Conservation (phyloP, 2,888 invertebrate species). For the Myopa tessellatipennis region DNA sequence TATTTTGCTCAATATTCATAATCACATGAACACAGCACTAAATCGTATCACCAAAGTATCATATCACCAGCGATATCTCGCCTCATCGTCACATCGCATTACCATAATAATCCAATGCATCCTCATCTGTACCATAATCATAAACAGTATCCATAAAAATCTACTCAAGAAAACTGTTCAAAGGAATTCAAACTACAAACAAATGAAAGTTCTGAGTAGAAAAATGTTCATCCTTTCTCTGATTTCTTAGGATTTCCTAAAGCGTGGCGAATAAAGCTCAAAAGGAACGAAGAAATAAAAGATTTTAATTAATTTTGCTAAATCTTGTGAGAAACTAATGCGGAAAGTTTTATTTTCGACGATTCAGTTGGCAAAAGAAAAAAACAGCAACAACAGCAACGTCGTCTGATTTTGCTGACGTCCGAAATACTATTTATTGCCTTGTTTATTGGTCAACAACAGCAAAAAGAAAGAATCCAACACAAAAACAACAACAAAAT, state of each 20-base stretch:
- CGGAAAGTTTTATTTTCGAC: slow-evolving; percentile 3
- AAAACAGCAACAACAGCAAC: not conserved
- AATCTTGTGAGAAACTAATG: slow-evolving; percentile 27
- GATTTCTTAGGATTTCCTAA: not conserved
- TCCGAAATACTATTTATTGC: not conserved
- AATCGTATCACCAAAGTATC: too few relatives aligned
- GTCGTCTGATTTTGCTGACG: not conserved
- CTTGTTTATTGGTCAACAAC: not conserved
- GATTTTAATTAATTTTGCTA: slow-evolving; percentile 21
- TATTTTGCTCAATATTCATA: too few relatives aligned
- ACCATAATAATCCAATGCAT: too few relatives aligned
- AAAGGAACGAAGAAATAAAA: not conserved
- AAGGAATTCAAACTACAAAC: too few relatives aligned
- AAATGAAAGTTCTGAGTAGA: not conserved
- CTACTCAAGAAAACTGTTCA: too few relatives aligned
- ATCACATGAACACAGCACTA: too few relatives aligned
- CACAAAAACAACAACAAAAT: slow-evolving; percentile 41
- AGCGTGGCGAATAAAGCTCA: not conserved
- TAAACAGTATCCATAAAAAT: too few relatives aligned
- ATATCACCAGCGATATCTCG: too few relatives aligned
- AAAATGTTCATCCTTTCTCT: not conserved
- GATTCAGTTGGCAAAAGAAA: not conserved
- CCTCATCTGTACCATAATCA: too few relatives aligned
- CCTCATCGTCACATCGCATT: too few relatives aligned
- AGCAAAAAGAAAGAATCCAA: not conserved